Evolutionary conservation across 2,797 vertebrate genomes (phyloP), one percentile per base, ranked within the genome.

Genomic region (Pempheris klunzingeri): DNA sequence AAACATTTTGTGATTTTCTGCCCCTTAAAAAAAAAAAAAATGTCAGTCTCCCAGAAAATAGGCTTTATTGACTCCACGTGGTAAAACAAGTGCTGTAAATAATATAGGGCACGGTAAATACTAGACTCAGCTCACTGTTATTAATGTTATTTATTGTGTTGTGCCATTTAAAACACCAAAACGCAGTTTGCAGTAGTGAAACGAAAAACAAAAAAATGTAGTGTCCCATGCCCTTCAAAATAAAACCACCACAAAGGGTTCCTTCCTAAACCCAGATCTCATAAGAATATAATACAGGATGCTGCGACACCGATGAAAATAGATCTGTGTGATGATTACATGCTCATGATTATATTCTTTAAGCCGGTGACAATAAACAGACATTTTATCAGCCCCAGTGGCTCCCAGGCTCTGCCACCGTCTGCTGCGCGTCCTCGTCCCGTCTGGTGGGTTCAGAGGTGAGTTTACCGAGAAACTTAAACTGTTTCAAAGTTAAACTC

Each of bases 401-500:
- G 64, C 69, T 81, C 70, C 66, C 70, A 74, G 67, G 50, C 66
- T 64, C n/a, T n/a, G n/a, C 6, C 4, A 11, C 74, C 55, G 85
- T 81, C 80, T 88, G 77, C 78, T 85, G 65, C 58, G 73, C 20
- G 54, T 52, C 65, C 65, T 41, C 14, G 32, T 68, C 71, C 85
- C 74, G 82, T 91, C 88, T 87, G 82, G 20, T 70, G 87, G 89
- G 91, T 91, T 94, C 90, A 93, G 90, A 88, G 90, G 91, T 91
- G 87, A 92, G 92, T 93, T 94, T 94, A 87, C 92, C 32, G 49
- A 88, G 77, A 89, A 93, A 93, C 75, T 94, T 92, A 89, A 94
- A 93, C 91, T 64, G 92, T 92, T 93, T 92, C 91, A 74, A 74
- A 91, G 90, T 92, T 87, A 85, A 92, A 92, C 84, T 85, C 61